phyloP scores from a whole-genome alignment of 1,140 invertebrate species.

The Tetragnatha versicolor region DNA sequence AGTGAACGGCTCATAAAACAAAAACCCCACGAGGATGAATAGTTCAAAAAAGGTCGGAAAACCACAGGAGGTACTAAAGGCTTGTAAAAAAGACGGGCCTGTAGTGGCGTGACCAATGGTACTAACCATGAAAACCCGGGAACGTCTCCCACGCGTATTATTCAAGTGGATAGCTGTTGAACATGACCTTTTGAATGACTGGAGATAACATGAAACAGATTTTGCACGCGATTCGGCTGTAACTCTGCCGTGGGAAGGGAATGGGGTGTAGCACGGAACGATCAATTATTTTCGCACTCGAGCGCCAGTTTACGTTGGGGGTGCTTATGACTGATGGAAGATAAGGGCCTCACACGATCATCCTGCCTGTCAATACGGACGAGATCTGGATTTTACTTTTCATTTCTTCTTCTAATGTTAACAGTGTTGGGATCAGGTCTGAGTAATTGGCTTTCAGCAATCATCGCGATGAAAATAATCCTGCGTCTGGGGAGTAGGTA shows the following conservation, averaged over 20 bases:
- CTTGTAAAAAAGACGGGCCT: too few relatives aligned
- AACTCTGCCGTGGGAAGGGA: too few relatives aligned
- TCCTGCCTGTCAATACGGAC: background rate
- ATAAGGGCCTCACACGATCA: background rate
- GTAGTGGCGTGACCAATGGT: conserved; percentile 26
- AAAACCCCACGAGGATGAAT: too few relatives aligned
- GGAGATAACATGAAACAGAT: conserved; percentile 19
- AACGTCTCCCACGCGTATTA: conserved; percentile 34
- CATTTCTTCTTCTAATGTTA: too few relatives aligned
- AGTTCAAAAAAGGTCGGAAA: too few relatives aligned
- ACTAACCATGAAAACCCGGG: background rate
- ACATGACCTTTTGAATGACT: conserved; percentile 29
- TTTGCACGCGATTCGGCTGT: conserved; percentile 5
- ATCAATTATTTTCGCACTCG: background rate
- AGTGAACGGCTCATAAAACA: too few relatives aligned
- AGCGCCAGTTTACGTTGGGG: background rate
- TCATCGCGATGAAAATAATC: too few relatives aligned
- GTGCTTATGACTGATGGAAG: background rate
- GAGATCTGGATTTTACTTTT: background rate
- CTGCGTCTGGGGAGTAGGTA: too few relatives aligned
- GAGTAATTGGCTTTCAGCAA: too few relatives aligned
- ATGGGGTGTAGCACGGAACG: too few relatives aligned
- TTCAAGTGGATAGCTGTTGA: conserved; percentile 26
- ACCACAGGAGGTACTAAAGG: too few relatives aligned
- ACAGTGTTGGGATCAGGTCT: too few relatives aligned